Base-by-base conservation (phyloP, 2,888 invertebrate genomes). In the Endotricha flammealis region DNA sequence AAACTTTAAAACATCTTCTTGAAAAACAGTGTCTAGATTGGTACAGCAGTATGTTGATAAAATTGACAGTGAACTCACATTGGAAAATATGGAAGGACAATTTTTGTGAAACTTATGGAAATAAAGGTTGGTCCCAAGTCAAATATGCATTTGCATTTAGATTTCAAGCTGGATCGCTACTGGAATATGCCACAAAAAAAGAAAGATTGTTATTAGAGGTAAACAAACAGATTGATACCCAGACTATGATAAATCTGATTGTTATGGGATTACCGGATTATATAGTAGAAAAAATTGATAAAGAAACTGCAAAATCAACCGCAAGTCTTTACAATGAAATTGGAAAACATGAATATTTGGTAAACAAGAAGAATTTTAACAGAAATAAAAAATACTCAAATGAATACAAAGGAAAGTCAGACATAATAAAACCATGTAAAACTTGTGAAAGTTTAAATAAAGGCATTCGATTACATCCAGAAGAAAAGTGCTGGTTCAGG, bases 11-110 rank as follows among this genome's bases (percentile, higher is more conserved):
- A 41, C 38, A 46, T n/a, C 48, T 57, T 40, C 5, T 57, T 1
- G 57, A 57, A n/a, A 42, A 52, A 23, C 23, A 24, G 4, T 51
- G 53, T 11, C 4, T 31, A 8, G 48, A 53, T 33, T 53, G 56
- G 50, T 52, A 50, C 22, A 27, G 12, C 13, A 39, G 35, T 1
- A 53, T 51, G 50, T n/a, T 50, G 4, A 53, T 48, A 2, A 55
- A 49, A 22, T 17, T 31, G 12, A 40, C 31, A 3, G 4, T 53
- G 10, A 6, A 51, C 4, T 41, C 49, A 1, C 40, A 47, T 7
- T 53, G 53, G 55, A 4, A 2, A 25, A 4, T 25, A 11, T 25
- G 25, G 39, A 37, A 44, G 43, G 11, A 44, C 40, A n/a, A n/a
- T n/a, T n/a, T n/a, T n/a, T n/a, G n/a, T n/a, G n/a, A n/a, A n/a